phyloP scores from a whole-genome alignment of 2,888 invertebrate species.

The Diogma glabrata region DNA sequence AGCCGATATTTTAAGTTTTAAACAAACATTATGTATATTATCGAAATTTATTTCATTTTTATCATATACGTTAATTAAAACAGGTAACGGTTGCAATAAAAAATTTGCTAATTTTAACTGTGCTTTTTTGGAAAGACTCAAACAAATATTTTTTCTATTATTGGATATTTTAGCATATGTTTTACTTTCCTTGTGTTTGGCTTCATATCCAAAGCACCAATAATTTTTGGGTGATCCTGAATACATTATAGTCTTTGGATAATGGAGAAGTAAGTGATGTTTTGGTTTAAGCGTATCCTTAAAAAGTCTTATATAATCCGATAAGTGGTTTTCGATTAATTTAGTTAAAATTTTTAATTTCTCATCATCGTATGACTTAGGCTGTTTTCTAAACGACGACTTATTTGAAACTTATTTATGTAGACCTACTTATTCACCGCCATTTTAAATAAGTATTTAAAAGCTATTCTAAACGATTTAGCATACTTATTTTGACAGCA shows the following conservation, averaged over 20 bases:
- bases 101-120: background rate
- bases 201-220: conserved; percentile 12
- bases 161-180: conserved; percentile 8
- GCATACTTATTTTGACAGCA: no score
- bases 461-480: no score
- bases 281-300: conserved; percentile 1
- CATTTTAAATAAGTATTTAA: no score
- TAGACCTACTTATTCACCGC: no score
- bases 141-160: conserved; percentile 11
- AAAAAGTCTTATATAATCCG: background rate
- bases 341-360: background rate
- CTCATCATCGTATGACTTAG: background rate
- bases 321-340: background rate
- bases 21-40: background rate
- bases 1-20: no score
- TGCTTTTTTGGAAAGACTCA: background rate
- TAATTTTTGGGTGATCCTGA: conserved; percentile 9
- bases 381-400: no score
- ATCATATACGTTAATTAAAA: background rate
- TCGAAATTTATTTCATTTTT: background rate
- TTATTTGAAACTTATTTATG: no score
- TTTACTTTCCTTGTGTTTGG: conserved; percentile 13
- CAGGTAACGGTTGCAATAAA: background rate
- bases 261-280: background rate
- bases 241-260: background rate